Conservation (phyloP, 2,888 invertebrate genomes). For the Melolontha melolontha region DNA sequence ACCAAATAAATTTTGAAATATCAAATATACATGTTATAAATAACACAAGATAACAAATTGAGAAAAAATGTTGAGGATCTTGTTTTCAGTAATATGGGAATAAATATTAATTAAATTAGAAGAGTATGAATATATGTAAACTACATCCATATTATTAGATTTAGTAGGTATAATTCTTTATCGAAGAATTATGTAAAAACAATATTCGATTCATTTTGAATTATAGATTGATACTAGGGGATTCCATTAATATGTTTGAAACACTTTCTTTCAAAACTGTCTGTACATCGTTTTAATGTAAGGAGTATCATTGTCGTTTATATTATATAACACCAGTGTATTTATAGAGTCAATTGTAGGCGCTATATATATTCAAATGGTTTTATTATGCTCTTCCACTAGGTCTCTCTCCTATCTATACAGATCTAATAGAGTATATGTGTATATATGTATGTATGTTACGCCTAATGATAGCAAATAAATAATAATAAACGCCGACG, state of each 20-base stretch:
- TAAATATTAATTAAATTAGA: too few relatives aligned
- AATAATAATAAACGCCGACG: not conserved
- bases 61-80: too few relatives aligned
- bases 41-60: too few relatives aligned
- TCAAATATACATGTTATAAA: too few relatives aligned
- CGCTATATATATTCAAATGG: conserved; percentile 33
- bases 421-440: not conserved
- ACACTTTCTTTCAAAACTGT: conserved; percentile 20
- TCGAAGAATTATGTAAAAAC: too few relatives aligned
- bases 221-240: not conserved
- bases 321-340: conserved; percentile 34
- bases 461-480: not conserved
- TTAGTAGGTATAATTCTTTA: too few relatives aligned
- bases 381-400: conserved; percentile 27
- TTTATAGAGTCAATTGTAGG: conserved; percentile 28
- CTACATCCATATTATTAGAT: too few relatives aligned
- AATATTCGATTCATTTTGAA: too few relatives aligned
- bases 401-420: not conserved
- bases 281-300: conserved; percentile 4
- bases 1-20: too few relatives aligned
- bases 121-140: too few relatives aligned
- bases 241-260: not conserved
- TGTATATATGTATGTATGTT: not conserved
- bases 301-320: conserved; percentile 17
- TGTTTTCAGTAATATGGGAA: too few relatives aligned